phyloP scores from a whole-genome alignment of 2,113 vertebrate species.

The Daboia siamensis region DNA sequence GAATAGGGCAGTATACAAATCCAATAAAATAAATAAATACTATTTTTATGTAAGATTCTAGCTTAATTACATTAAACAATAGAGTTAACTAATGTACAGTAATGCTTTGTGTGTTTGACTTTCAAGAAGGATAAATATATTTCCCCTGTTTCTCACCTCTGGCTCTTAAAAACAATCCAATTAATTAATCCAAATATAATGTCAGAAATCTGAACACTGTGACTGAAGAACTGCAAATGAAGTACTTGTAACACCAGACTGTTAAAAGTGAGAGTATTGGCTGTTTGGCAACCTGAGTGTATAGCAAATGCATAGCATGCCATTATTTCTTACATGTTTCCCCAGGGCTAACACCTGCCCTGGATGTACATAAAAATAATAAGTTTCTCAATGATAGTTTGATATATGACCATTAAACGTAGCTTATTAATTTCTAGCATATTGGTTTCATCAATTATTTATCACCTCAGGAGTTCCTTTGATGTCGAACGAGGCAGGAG shows the following conservation, averaged over 20 bases:
- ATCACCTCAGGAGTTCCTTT: neutral
- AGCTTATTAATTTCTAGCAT: neutral
- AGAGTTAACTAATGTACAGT: neutral
- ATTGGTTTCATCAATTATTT: constrained; percentile 9
- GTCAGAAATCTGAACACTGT: neutral
- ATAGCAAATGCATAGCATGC: neutral
- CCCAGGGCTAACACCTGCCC: neutral
- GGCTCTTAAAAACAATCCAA: neutral
- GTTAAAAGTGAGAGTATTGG: neutral
- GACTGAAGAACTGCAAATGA: neutral
- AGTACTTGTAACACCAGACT: neutral
- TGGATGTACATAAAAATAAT: neutral
- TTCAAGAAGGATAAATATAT: neutral
- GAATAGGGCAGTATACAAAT: too few relatives aligned
- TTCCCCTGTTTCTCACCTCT: neutral
- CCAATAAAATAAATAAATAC: too few relatives aligned
- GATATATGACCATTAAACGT: neutral
- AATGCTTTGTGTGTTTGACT: neutral
- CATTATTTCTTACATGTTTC: neutral
- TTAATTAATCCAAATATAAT: neutral
- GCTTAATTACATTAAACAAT: neutral
- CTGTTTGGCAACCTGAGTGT: neutral
- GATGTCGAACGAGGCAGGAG: neutral
- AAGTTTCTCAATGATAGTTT: neutral
- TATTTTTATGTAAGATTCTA: neutral